Percentiles rank a stretch among this genome's conserved stretches.
These are phyloP conservation scores for Labrus mixtus DNA, from an alignment of 2,113 vertebrate genomes.

Conservation along the genomic window DNA sequence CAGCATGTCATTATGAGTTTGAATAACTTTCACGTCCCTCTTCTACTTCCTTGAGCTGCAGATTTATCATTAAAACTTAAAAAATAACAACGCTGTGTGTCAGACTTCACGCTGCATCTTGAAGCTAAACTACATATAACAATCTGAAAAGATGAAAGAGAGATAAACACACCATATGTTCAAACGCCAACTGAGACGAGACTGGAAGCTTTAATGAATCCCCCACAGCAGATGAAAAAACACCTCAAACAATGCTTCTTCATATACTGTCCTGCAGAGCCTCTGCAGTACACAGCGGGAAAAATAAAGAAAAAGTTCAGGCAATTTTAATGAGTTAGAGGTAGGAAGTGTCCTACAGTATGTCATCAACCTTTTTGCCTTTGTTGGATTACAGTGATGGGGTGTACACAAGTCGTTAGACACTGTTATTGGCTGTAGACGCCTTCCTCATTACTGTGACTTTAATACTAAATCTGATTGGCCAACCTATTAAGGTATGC, in stretches of 20 bases:
- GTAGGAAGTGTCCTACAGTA: too few relatives aligned
- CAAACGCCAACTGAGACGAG: background rate
- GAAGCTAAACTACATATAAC: background rate
- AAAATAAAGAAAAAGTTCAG: too few relatives aligned
- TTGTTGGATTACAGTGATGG: too few relatives aligned
- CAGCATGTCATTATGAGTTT: background rate
- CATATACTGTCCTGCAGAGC: background rate
- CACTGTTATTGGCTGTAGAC: too few relatives aligned
- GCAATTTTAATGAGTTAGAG: too few relatives aligned
- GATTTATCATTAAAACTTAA: background rate
- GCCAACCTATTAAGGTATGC: too few relatives aligned
- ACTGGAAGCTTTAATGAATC: background rate
- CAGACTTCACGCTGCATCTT: background rate
- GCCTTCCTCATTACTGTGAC: too few relatives aligned
- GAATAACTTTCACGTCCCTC: background rate
- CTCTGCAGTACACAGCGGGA: background rate
- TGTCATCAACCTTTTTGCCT: too few relatives aligned
- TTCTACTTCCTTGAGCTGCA: background rate
- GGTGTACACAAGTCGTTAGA: too few relatives aligned
- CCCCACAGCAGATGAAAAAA: background rate
- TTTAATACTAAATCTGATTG: too few relatives aligned
- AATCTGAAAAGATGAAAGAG: background rate
- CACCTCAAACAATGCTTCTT: background rate
- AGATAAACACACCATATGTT: slow-evolving; percentile 19
- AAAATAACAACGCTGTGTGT: background rate